Base-by-base conservation (phyloP, 2,113 vertebrate genomes). In the Piprites chloris region DNA sequence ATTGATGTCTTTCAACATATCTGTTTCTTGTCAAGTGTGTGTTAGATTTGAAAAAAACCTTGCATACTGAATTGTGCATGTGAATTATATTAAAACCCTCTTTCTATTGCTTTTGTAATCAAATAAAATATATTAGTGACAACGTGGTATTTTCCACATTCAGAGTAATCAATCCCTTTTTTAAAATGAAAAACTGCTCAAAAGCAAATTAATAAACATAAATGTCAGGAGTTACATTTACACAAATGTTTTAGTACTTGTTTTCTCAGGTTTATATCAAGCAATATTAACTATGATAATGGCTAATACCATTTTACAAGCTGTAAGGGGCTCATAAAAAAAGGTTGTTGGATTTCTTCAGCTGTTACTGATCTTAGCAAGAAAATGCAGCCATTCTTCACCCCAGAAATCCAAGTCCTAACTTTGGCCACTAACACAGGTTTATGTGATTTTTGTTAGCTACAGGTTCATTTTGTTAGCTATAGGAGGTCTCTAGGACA, bases 1-100 rank as follows among this genome's bases (percentile, higher is more conserved):
- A 96, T 93, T 97, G 97, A 97, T 97, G 96, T 97, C 97, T 97
- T 98, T 98, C 96, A 97, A 95, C 86, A 95, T 93, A 90, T 92
- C 95, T 97, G 92, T 95, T 95, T 96, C 95, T 97, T 98, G 96
- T 96, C 91, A 95, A 87, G 63, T 95, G 78, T 96, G 80, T 69
- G 74, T 89, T 93, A 93, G 63, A 61, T 80, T 88, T 93, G 56
- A 62, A 39, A 84, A 91, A 90, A 92, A 92, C 92, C 62, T 72
- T 95, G 92, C 91, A 89, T 90, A 97, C 27, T 55, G 85, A 96
- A 93, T 87, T 68, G 53, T 80, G 85, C 61, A 33, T 80, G 82
- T 85, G 73, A 97, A 97, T 95, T 77, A 83, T 84, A 69, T 91
- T 93, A 80, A 97, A 96, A 89, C 12, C 23, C 37, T 83, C 89